Percentiles rank a stretch among this genome's conserved stretches.
Evolutionary conservation across 2,888 invertebrate species (phyloP).

Genomic region (Perithous albicinctus): DNA sequence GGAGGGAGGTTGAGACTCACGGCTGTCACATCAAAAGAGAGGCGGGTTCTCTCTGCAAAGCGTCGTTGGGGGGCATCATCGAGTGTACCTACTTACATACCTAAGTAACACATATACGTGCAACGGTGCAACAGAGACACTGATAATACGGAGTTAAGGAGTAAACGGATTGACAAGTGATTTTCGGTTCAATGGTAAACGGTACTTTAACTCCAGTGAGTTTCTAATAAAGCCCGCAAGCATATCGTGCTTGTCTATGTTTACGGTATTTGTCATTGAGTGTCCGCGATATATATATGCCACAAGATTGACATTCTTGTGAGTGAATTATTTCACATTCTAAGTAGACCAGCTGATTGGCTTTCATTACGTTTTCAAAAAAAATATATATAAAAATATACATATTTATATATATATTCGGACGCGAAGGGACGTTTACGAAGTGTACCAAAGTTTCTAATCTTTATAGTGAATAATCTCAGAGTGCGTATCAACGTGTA

Average conservation of each 20-base stretch:
- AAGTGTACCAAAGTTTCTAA: background rate
- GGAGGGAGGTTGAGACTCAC: background rate
- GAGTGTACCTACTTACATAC: slow-evolving; percentile 6
- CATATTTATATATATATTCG: background rate
- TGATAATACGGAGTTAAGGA: no score
- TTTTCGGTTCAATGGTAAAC: slow-evolving; percentile 58
- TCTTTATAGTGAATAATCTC: background rate
- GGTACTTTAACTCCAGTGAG: slow-evolving; percentile 51
- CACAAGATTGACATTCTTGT: slow-evolving; percentile 29
- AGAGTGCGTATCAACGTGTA: background rate
- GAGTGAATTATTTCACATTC: slow-evolving; percentile 37
- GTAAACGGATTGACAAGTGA: slow-evolving; percentile 30
- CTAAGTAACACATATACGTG: slow-evolving; percentile 15
- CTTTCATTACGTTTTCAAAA: slow-evolving; percentile 25
- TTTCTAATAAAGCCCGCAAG: background rate
- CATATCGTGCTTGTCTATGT: no score
- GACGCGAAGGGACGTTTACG: background rate
- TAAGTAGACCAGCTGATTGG: slow-evolving; percentile 62
- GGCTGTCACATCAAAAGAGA: slow-evolving; percentile 58
- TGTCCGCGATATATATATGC: no score
- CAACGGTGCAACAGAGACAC: background rate
- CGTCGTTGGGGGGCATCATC: slow-evolving; percentile 26
- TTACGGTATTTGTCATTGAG: background rate
- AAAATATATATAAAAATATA: background rate
- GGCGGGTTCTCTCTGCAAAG: slow-evolving; percentile 52